Evolutionary conservation across 2,113 vertebrate species (phyloP).

Genomic region (Anoura caudifer): DNA sequence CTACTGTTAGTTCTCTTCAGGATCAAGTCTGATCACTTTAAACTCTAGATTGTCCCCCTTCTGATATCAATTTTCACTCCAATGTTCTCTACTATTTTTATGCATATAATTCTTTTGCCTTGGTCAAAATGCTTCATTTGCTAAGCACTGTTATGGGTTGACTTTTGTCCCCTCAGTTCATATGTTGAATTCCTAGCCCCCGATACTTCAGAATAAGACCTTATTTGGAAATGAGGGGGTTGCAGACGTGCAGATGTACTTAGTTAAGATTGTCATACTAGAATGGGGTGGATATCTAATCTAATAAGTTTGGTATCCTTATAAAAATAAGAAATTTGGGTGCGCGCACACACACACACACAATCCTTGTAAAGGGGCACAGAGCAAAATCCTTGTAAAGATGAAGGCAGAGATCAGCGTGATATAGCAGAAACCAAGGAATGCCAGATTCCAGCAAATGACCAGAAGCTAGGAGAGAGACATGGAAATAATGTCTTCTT

Average conservation of each 20-base stretch:
- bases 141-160: background rate
- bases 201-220: background rate
- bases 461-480: background rate
- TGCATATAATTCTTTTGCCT: background rate
- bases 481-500: rapidly evolving
- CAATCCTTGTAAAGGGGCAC: background rate
- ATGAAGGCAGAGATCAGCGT: background rate
- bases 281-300: background rate
- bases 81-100: background rate
- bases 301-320: background rate
- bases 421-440: background rate
- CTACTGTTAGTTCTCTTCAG: background rate
- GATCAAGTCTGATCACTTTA: background rate
- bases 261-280: background rate
- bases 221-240: background rate
- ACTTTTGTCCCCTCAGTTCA: background rate
- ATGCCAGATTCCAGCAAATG: background rate
- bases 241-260: background rate
- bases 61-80: background rate
- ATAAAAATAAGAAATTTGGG: background rate
- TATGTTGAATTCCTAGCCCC: background rate
- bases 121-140: background rate
- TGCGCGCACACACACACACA: no score
- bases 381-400: background rate
- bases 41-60: background rate